These are phyloP conservation scores for Sussaba pulchella DNA, from an alignment of 2,888 invertebrate genomes.

Conservation along the genomic window DNA sequence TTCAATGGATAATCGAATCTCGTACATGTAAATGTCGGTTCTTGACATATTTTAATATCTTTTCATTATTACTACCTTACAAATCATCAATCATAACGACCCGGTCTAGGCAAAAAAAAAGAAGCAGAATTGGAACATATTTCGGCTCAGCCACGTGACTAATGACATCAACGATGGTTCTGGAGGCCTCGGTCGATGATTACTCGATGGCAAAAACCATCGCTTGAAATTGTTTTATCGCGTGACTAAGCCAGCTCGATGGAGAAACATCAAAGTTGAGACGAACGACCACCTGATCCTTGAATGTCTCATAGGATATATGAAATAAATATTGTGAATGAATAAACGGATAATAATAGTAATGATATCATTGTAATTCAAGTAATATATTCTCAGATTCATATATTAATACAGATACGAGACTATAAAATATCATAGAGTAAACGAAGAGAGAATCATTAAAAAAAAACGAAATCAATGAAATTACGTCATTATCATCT, in stretches of 20 bases:
- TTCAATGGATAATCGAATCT: constrained; percentile 66
- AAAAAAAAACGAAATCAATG: too few relatives aligned
- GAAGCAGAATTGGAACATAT: constrained; percentile 42
- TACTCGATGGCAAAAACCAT: constrained; percentile 61
- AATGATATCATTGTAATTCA: too few relatives aligned
- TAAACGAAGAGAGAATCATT: too few relatives aligned
- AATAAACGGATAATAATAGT: too few relatives aligned
- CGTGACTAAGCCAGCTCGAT: constrained; percentile 53
- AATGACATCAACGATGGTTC: constrained; percentile 46
- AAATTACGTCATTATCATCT: too few relatives aligned
- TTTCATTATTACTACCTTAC: constrained; percentile 42
- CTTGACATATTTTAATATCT: constrained; percentile 53
- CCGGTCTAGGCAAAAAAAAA: constrained; percentile 15
- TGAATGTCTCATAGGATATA: too few relatives aligned
- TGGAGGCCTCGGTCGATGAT: constrained; percentile 18
- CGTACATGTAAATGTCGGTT: constrained; percentile 45
- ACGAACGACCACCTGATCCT: constrained; percentile 48
- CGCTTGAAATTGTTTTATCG: constrained; percentile 65
- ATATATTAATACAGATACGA: too few relatives aligned
- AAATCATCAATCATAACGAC: constrained; percentile 62
- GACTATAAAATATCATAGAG: too few relatives aligned
- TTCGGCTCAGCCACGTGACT: constrained; percentile 60
- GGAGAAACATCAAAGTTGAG: constrained; percentile 50
- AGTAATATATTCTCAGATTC: too few relatives aligned
- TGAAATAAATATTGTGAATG: too few relatives aligned